Base-by-base conservation (phyloP, 1,140 invertebrate genomes). In the Lucilia sericata region DNA sequence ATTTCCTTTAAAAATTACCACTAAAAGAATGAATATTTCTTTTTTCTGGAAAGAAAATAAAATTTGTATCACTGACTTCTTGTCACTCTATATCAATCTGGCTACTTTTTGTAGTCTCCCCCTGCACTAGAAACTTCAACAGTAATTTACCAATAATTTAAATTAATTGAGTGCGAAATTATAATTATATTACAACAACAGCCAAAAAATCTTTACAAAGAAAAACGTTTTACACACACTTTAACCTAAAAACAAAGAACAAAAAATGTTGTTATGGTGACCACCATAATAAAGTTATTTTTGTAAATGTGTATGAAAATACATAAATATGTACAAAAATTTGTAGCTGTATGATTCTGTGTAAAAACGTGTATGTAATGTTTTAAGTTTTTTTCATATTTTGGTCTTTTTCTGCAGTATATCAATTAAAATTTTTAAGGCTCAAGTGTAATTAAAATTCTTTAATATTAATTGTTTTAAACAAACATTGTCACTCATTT, bases 391-490 rank as follows among this genome's bases (percentile, higher is more conserved):
- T 36, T 75, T 75, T 76, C 5, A 25, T 21, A 30, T 30, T 30
- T 34, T 30, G 7, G 5, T 34, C 34, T 78, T 42, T 4, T 5
- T 47, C 10, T 78, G 34, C 19, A 30, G 25, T 30, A 34, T 42
- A 42, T 21, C 36, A 42, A 76, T 76, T 76, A 30, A 42, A 76
- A 34, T 76, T 17, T 76, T 76, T 42, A 76, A 76, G 17, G 74
- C 74, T n/a, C 2, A 34, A 34, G n/a, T 42, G 74, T 76, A 34
- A 30, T 76, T 76, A 42, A 42, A 76, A 76, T 76, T 76, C 74
- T 76, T 76, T 9, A 42, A 76, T 10, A 76, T 14, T 42, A 34
- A 34, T 76, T 76, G 21, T 25, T 17, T 60, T 60, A 17, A 60
- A 60, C 55, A 60, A 60, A 60, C 17, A 60, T n/a, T 60, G 55